These are phyloP conservation scores for Butastur rufipennis DNA, from an alignment of 2,113 vertebrate species.

Conservation along the genomic window DNA sequence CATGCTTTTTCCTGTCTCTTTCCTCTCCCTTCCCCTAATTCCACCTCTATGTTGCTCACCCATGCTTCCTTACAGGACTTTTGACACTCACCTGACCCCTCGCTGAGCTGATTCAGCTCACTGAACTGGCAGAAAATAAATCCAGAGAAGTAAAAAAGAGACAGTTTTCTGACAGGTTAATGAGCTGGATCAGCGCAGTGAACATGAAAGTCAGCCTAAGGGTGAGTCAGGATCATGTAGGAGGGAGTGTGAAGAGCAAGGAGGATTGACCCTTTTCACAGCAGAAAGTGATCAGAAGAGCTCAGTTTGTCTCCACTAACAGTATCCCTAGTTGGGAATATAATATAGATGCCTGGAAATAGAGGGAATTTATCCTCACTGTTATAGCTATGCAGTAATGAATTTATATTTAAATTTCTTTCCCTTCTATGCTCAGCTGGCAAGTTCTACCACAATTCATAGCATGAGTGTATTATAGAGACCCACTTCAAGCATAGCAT, in stretches of 20 bases:
- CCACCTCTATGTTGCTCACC: neutral
- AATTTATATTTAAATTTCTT: neutral
- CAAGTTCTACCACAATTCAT: neutral
- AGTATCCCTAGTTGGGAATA: neutral
- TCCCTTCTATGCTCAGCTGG: neutral
- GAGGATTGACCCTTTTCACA: neutral
- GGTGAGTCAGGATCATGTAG: constrained; percentile 11
- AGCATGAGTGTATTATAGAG: neutral
- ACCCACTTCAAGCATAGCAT: neutral
- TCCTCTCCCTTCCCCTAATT: neutral
- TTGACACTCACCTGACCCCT: neutral
- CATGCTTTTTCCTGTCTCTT: neutral
- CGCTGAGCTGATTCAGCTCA: neutral
- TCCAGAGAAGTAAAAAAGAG: neutral
- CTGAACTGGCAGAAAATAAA: constrained; percentile 18
- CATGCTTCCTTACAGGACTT: neutral
- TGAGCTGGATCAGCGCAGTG: constrained; percentile 12
- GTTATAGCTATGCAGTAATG: neutral
- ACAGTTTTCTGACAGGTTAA: constrained; percentile 11
- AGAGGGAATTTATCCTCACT: neutral
- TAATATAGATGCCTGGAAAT: neutral
- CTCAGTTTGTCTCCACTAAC: neutral
- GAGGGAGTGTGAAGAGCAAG: neutral
- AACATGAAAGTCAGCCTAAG: constrained; percentile 21
- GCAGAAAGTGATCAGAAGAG: neutral